phyloP scores from a whole-genome alignment of 2,797 vertebrate species.

The Hybognathus amarus region DNA sequence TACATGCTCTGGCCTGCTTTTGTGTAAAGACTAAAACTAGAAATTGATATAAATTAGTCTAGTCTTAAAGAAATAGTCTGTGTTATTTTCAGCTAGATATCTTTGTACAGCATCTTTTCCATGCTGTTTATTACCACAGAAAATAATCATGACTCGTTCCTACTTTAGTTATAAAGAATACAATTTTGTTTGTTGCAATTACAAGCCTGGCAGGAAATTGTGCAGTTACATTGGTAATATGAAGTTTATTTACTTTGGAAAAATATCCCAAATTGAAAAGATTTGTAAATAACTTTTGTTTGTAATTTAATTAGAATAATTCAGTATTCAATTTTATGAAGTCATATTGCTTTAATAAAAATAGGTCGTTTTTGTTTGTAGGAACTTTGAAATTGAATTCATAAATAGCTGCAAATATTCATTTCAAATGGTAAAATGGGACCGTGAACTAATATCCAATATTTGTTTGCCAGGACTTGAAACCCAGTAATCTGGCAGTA shows the following conservation, averaged over 20 bases:
- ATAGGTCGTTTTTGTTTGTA: neutral
- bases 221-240: neutral
- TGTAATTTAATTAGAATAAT: neutral
- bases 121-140: neutral
- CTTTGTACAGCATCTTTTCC: neutral
- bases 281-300: neutral
- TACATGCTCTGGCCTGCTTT: neutral
- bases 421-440: neutral
- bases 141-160: neutral
- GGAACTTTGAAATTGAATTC: neutral
- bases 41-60: neutral
- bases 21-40: neutral
- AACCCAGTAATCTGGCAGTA: slow-evolving; percentile 97
- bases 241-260: neutral
- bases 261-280: neutral
- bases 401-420: neutral
- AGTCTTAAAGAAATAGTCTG: neutral
- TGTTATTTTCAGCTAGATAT: neutral
- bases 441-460: neutral
- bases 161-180: neutral
- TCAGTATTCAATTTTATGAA: neutral
- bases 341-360: neutral
- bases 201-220: neutral
- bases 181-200: neutral
- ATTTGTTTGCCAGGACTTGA: slow-evolving; percentile 85